Percentiles rank a stretch among this genome's conserved stretches.
phyloP scores from a whole-genome alignment of 2,797 vertebrate species.

The Thalassophryne amazonica region DNA sequence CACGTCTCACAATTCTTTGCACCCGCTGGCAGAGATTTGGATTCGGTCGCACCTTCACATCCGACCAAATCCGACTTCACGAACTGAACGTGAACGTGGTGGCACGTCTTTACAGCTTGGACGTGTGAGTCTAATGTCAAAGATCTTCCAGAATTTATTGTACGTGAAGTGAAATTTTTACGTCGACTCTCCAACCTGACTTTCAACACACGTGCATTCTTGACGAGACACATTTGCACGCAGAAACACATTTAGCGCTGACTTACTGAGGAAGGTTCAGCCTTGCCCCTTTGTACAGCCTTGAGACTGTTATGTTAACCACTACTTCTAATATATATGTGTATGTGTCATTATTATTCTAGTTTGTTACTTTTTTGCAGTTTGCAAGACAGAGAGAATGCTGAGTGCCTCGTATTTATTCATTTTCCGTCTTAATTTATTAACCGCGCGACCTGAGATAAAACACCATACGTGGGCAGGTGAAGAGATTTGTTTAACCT shows the following conservation, averaged over 20 bases:
- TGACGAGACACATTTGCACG: constrained; percentile 44
- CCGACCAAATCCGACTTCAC: constrained; percentile 10
- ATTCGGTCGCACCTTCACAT: constrained; percentile 10
- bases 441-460: constrained; percentile 25
- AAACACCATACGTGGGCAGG: constrained; percentile 54
- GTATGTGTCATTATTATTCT: constrained; percentile 78
- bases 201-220: constrained; percentile 14
- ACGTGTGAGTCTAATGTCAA: constrained; percentile 10
- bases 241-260: constrained; percentile 56
- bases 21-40: constrained; percentile 19
- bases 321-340: constrained; percentile 79
- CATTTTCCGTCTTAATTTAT: constrained; percentile 49
- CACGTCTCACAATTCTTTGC: constrained; percentile 13
- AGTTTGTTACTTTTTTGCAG: constrained; percentile 78
- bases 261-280: constrained; percentile 64
- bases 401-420: constrained; percentile 80
- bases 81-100: constrained; percentile 21
- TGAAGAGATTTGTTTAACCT: constrained; percentile 43
- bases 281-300: constrained; percentile 78
- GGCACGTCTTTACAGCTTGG: too few relatives aligned
- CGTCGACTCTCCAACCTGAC: constrained; percentile 26
- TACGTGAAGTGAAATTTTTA: constrained; percentile 32
- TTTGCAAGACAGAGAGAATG: constrained; percentile 82
- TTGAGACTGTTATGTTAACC: constrained; percentile 84
- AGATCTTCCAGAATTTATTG: constrained; percentile 36